A percentile compares a stretch with the other conserved stretches of the same genome.
These are phyloP conservation scores for Xiphorhynchus erythropygius DNA, from an alignment of 2,797 vertebrate genomes.

Conservation along the genomic window DNA sequence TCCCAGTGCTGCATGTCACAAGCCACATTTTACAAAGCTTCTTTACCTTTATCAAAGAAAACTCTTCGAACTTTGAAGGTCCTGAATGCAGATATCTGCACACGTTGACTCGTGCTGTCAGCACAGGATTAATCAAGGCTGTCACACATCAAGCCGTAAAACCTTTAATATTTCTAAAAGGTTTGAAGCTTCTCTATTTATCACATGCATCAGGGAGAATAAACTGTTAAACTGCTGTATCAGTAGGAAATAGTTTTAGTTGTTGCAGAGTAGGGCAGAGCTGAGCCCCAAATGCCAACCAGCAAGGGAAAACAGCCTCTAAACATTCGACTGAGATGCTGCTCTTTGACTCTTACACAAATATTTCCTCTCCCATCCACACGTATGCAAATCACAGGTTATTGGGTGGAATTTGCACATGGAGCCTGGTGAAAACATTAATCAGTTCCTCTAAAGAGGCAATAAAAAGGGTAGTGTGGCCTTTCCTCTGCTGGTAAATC, in stretches of 20 bases:
- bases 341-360: not conserved
- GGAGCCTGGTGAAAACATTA: not conserved
- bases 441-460: not conserved
- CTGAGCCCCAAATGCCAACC: not conserved
- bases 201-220: slow-evolving; percentile 50
- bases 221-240: slow-evolving; percentile 55
- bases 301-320: not conserved
- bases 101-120: slow-evolving; percentile 51
- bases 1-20: slow-evolving; percentile 6
- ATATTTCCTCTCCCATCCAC: not conserved
- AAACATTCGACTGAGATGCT: not conserved
- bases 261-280: slow-evolving; percentile 1
- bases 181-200: slow-evolving; percentile 69
- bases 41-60: slow-evolving; percentile 72
- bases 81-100: slow-evolving; percentile 26
- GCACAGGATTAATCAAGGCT: slow-evolving; percentile 74
- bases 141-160: slow-evolving; percentile 59
- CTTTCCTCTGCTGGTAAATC: slow-evolving; percentile 25
- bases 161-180: slow-evolving; percentile 74
- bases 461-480: not conserved
- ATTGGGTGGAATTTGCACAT: not conserved
- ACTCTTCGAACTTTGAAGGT: slow-evolving; percentile 66
- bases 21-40: slow-evolving; percentile 57
- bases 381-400: not conserved
- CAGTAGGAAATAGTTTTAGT: slow-evolving; percentile 33